phyloP scores from a whole-genome alignment of 2,113 vertebrate species.

The Sphaerodactylus townsendi region DNA sequence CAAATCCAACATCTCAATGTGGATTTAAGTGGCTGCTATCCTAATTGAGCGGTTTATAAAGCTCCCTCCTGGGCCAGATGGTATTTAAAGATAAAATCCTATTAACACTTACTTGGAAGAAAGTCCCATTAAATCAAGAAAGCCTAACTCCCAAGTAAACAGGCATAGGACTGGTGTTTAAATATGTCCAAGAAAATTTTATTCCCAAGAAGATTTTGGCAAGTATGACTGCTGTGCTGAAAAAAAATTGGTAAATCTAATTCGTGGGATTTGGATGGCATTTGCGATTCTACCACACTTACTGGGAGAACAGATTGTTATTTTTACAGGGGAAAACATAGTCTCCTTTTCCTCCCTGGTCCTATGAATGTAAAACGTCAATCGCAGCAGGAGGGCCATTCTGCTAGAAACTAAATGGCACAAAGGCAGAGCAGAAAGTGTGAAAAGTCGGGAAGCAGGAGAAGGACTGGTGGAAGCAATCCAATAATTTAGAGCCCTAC shows the following conservation, averaged over 20 bases:
- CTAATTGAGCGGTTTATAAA: neutral
- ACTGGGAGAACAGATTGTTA: constrained; percentile 42
- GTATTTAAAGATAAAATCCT: neutral
- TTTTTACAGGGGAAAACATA: constrained; percentile 37
- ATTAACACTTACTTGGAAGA: neutral
- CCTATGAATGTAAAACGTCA: constrained; percentile 48
- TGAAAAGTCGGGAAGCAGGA: constrained; percentile 60
- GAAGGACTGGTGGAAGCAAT: constrained; percentile 65
- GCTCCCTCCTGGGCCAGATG: neutral
- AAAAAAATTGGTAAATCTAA: neutral
- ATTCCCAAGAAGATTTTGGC: neutral
- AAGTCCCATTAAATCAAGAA: neutral
- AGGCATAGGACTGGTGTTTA: neutral
- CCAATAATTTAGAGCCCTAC: constrained; percentile 64
- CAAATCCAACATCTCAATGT: neutral
- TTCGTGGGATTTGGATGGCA: constrained; percentile 35
- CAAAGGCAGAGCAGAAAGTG: constrained; percentile 69
- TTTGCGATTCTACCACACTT: constrained; percentile 44
- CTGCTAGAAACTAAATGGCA: constrained; percentile 56
- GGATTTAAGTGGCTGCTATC: no score
- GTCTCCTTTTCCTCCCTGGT: constrained; percentile 20
- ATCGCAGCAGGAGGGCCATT: constrained; percentile 47
- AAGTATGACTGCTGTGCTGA: neutral
- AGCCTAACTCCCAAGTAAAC: neutral
- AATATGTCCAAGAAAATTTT: neutral